Percentiles rank a stretch among this genome's conserved stretches.
These are phyloP conservation scores for Capreolus pygargus DNA, from an alignment of 2,113 vertebrate species.

Conservation along the genomic window DNA sequence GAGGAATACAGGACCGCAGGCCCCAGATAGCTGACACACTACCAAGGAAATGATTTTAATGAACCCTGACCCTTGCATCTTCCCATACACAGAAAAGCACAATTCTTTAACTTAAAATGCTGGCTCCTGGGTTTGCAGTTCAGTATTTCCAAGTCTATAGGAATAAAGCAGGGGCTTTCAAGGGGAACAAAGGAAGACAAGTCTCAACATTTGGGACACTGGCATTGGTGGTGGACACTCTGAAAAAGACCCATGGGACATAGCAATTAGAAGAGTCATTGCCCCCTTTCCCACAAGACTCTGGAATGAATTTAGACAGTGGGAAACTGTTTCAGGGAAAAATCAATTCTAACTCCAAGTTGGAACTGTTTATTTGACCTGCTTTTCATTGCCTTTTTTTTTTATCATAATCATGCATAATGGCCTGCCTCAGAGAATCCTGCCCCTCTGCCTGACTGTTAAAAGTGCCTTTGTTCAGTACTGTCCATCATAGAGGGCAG, in stretches of 20 bases:
- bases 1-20: background rate
- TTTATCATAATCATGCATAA: background rate
- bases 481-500: background rate
- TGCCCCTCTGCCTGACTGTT: background rate
- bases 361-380: background rate
- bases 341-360: background rate
- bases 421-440: background rate
- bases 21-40: background rate
- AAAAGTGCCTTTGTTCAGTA: background rate
- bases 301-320: background rate
- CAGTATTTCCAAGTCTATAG: background rate
- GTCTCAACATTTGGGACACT: background rate
- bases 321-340: background rate
- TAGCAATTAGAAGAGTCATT: background rate
- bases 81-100: background rate
- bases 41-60: background rate
- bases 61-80: background rate
- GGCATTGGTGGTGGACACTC: background rate
- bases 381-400: background rate
- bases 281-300: background rate
- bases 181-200: background rate
- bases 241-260: background rate
- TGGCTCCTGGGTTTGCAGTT: background rate
- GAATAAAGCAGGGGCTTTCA: background rate
- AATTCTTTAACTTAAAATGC: background rate